Evolutionary conservation across 2,888 invertebrate species (phyloP).

Genomic region (Latheticus oryzae): DNA sequence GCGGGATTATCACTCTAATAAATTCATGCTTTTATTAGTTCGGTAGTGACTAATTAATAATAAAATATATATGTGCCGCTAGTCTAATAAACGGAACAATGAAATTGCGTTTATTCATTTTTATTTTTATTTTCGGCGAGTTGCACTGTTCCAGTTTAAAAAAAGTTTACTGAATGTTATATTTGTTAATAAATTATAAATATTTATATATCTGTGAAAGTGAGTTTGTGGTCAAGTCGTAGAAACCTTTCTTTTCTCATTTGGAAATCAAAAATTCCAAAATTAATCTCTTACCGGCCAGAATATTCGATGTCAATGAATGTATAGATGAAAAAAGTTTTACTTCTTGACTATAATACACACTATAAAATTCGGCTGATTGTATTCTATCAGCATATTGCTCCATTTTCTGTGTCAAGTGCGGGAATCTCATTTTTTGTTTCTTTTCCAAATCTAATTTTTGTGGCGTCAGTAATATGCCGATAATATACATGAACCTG

Average conservation of each 20-base stretch:
- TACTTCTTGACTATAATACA: conserved; percentile 52
- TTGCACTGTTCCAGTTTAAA: conserved; percentile 51
- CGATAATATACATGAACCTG: conserved; percentile 53
- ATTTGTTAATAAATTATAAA: conserved; percentile 65
- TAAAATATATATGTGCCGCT: conserved; percentile 61
- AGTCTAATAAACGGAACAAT: conserved; percentile 53
- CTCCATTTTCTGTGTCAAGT: conserved; percentile 30
- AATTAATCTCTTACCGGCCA: conserved; percentile 45
- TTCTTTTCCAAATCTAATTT: conserved; percentile 18
- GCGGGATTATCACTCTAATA: conserved; percentile 50
- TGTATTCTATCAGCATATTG: conserved; percentile 58
- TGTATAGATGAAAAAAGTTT: conserved; percentile 49
- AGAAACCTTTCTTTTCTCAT: conserved; percentile 44
- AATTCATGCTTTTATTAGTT: conserved; percentile 62
- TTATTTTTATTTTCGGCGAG: conserved; percentile 38
- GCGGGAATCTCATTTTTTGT: conserved; percentile 24
- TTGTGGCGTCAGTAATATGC: conserved; percentile 49
- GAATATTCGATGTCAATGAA: conserved; percentile 49
- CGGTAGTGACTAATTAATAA: conserved; percentile 61
- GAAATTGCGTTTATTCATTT: conserved; percentile 41
- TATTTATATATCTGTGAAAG: conserved; percentile 62
- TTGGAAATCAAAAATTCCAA: conserved; percentile 36
- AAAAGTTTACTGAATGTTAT: conserved; percentile 64
- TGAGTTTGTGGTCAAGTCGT: conserved; percentile 54
- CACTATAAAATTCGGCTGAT: conserved; percentile 52